phyloP scores from a whole-genome alignment of 1,140 invertebrate species.

The Plutomurus gul region DNA sequence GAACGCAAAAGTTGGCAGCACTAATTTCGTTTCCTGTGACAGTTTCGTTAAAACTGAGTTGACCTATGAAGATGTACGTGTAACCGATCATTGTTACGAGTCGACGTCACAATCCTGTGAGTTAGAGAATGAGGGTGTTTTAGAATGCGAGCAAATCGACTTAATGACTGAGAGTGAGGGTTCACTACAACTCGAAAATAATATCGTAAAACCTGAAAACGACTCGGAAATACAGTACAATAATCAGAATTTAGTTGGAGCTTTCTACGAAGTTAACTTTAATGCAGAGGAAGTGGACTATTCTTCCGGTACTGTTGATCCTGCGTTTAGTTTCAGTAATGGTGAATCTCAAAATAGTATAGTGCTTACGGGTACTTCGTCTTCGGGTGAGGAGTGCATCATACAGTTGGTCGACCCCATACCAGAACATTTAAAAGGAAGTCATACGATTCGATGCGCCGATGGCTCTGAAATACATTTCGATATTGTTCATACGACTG shows the following conservation, averaged over 20 bases:
- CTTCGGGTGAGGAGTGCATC: not conserved
- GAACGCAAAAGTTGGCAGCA: no score
- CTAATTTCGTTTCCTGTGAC: no score
- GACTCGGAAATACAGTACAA: not conserved
- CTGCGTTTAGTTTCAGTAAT: not conserved
- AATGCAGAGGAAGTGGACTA: not conserved
- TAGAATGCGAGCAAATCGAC: not conserved
- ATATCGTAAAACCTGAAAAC: not conserved
- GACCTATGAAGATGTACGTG: no score
- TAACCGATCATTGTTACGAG: no score
- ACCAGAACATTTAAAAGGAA: not conserved
- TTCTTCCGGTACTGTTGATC: not conserved
- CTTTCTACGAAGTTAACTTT: constrained; percentile 2
- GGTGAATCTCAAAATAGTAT: not conserved
- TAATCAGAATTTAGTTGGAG: not conserved
- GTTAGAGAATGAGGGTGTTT: not conserved
- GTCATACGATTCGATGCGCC: not conserved
- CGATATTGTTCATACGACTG: not conserved
- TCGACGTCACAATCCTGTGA: not conserved
- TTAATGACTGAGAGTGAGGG: not conserved
- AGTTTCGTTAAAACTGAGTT: no score
- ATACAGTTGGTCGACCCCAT: not conserved
- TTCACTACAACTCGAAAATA: not conserved
- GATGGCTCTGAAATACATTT: constrained; percentile 9
- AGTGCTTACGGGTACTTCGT: not conserved